phyloP scores from a whole-genome alignment of 1,140 invertebrate genomes.

The Bombus fervidus region DNA sequence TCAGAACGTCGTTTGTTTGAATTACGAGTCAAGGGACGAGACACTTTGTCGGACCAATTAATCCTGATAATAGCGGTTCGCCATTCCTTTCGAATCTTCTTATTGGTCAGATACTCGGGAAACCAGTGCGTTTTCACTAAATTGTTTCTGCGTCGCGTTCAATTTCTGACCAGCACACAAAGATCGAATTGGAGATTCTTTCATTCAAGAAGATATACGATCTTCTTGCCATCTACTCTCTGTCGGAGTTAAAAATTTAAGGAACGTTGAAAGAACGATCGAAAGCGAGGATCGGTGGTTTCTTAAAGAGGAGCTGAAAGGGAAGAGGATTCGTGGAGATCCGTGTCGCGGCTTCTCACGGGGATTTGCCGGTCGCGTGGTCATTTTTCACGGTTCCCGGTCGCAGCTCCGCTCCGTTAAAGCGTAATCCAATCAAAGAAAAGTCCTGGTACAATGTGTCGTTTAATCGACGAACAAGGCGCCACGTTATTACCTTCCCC shows the following conservation, averaged over 20 bases:
- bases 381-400: conserved; percentile 62
- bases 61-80: not conserved
- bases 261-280: no score
- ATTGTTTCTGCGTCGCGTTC: no score
- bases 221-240: no score
- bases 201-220: no score
- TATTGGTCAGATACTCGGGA: no score
- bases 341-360: conserved; percentile 59
- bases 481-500: conserved; percentile 68
- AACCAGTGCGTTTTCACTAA: no score
- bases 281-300: no score
- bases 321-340: not conserved
- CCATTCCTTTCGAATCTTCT: no score
- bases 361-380: conserved; percentile 60
- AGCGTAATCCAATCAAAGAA: conserved; percentile 67
- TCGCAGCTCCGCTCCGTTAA: conserved; percentile 48
- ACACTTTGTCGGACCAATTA: not conserved
- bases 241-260: no score
- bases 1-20: not conserved
- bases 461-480: conserved; percentile 70
- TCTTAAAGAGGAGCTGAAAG: not conserved
- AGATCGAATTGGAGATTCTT: no score
- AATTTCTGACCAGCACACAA: no score
- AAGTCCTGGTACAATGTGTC: conserved; percentile 65
- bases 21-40: not conserved